Base-by-base conservation (phyloP, 2,113 vertebrate species). In the Ivindomyrus marchei region DNA sequence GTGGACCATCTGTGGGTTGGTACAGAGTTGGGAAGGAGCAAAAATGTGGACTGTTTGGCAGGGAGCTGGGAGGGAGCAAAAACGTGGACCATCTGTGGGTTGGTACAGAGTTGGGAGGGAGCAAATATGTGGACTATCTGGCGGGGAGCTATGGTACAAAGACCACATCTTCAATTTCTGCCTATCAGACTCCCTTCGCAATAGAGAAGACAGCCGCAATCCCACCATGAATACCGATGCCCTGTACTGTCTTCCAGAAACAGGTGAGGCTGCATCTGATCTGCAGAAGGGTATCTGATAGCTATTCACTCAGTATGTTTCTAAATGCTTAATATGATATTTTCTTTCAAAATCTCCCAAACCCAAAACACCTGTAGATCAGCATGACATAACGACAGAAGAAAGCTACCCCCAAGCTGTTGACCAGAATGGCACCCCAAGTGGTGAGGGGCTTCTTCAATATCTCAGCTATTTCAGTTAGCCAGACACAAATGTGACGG, bases 111-210 rank as follows among this genome's bases (percentile, higher is more conserved):
- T 27, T 80, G 31, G 8, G 56, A 62, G 24, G 56, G 56, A 62
- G 56, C 24, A 62, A 62, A 62, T 0, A 62, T n/a, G 56, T 62
- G 58, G 24, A 62, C 24, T 62, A 10, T 6, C 2, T 58, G 21
- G 6, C 5, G 7, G 7, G n/a, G 58, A 66, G 27, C 58, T 66
- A 27, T 3, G 58, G 58, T 66, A 66, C n/a, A 56, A 36, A 49
- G 2, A 88, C 53, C 27, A 46, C 62, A 90, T 36, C 50, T 31
- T 83, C 80, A 50, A 90, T 5, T 0, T 84, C 88, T 86, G 84
- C 2, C 36, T 46, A 89, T 3, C 91, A 96, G 95, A 95, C 89
- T 95, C 95, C 88, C 93, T 92, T 90, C 90, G 94, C 17, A 91
- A 93, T 91, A 93, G 89, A 92, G 77, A 66, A 39, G 92, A 93